Conservation (phyloP, 2,888 invertebrate species). For the Emmelina monodactyla region DNA sequence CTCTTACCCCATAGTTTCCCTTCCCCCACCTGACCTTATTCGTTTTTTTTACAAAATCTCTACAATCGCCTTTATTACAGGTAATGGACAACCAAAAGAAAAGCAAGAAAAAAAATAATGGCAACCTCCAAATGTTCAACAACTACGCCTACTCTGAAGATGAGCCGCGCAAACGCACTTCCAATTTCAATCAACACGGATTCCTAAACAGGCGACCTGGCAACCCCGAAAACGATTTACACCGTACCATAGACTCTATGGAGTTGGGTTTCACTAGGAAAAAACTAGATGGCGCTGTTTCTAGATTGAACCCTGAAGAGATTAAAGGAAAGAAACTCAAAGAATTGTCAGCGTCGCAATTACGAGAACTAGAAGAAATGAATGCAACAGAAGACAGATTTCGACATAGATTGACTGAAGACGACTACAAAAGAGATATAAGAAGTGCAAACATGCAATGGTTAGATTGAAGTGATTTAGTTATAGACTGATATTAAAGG, state of each 20-base stretch:
- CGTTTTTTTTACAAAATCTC: too few relatives aligned
- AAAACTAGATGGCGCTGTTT: constrained; percentile 14
- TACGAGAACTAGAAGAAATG: constrained; percentile 38
- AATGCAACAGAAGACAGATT: constrained; percentile 44
- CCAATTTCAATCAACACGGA: constrained; percentile 23
- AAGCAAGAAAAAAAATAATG: background rate
- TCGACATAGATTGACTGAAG: constrained; percentile 35
- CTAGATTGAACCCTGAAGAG: constrained; percentile 24
- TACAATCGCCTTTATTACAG: constrained; percentile 19
- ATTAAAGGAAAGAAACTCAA: constrained; percentile 40
- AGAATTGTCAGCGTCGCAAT: constrained; percentile 33
- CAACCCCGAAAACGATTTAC: constrained; percentile 38
- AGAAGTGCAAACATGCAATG: constrained; percentile 28
- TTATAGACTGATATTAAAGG: too few relatives aligned
- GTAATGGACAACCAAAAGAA: constrained; percentile 17
- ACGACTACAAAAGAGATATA: constrained; percentile 39
- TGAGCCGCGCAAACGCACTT: constrained; percentile 16
- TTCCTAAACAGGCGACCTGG: constrained; percentile 39
- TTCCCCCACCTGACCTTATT: constrained; percentile 7
- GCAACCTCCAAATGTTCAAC: constrained; percentile 26
- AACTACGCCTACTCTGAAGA: constrained; percentile 31
- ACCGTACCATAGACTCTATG: constrained; percentile 41
- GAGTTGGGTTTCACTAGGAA: constrained; percentile 31
- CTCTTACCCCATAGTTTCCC: constrained; percentile 6
- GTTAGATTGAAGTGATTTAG: constrained; percentile 40